These are phyloP conservation scores for Habrosyne pyritoides DNA, from an alignment of 2,888 invertebrate species.

Conservation along the genomic window DNA sequence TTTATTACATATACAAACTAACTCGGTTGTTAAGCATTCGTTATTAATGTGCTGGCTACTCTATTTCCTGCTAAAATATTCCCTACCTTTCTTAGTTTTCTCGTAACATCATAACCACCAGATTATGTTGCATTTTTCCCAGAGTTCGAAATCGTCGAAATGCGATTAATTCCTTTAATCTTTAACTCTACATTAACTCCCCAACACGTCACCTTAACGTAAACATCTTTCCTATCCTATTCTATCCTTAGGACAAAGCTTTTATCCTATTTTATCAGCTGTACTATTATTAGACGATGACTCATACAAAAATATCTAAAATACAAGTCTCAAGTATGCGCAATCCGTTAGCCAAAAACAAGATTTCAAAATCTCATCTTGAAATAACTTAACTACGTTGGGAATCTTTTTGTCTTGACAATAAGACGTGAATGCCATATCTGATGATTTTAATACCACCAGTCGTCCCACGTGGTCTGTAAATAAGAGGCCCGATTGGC, in stretches of 20 bases:
- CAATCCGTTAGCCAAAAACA: neutral
- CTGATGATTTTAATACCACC: constrained; percentile 16
- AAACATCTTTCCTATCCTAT: neutral
- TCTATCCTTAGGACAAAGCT: neutral
- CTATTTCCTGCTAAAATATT: neutral
- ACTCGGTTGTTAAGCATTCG: too few species aligned
- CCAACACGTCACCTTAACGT: too few species aligned
- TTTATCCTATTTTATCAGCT: neutral
- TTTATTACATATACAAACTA: neutral
- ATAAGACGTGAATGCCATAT: constrained; percentile 21
- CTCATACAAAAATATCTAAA: neutral
- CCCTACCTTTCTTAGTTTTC: neutral
- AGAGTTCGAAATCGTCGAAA: neutral
- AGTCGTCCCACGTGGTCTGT: constrained; percentile 37
- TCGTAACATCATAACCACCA: neutral
- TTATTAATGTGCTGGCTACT: too few species aligned
- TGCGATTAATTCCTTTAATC: too few species aligned
- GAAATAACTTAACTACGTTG: neutral
- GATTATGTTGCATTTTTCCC: neutral
- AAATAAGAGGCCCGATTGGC: constrained; percentile 14
- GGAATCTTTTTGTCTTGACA: constrained; percentile 2
- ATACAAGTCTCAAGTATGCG: neutral
- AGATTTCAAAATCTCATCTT: neutral
- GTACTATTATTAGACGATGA: neutral
- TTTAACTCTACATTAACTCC: too few species aligned